Base-by-base conservation (phyloP, 92 coral and sea anemone species). In the Anthopleura xanthogrammica region DNA sequence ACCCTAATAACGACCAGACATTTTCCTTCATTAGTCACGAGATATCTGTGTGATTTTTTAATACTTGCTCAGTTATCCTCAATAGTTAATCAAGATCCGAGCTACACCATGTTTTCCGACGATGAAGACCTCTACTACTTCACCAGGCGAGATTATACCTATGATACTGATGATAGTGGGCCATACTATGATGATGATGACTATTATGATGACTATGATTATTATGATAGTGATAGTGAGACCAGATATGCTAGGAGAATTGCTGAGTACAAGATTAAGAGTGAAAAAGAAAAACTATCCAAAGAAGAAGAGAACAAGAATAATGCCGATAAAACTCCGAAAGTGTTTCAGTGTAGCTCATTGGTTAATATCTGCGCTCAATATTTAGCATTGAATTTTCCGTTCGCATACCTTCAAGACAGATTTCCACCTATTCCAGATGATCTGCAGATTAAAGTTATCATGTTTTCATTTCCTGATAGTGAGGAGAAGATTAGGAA, bases 401-500 rank as follows among this genome's bases (percentile, higher is more conserved):
- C 99, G 20, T 96, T 96, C 80, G 98, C 95, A 17, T 96, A 90
- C 64, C 83, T 96, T 24, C 98, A 96, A 90, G 93, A 93, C 77
- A 88, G 98, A 23, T 80, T 52, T 50, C 99, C 99, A 14, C 99
- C 99, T 3, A 85, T 96, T 39, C 97, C 99, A 24, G 99, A 96
- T 75, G 94, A 92, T 54, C 75, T 96, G 48, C 99, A 94, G 86
- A 76, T 94, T 54, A 96, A 90, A 72, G 89, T 96, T 5, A 94
- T 96, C 56, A 84, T 83, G 41, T 88, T 82, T 70, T 96, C 99
- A 0, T 96, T 96, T 60, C 99, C 99, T 0, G 96, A 92, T 7
- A 85, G 86, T 74, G 94, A 92, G 88, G 89, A 88, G 60, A 80
- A 92, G 88, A 81, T 96, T 14, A 85, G 82, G 70, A 90, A 90